These are phyloP conservation scores for Oegoconia quadripuncta DNA, from an alignment of 2,888 invertebrate species.

Conservation along the genomic window DNA sequence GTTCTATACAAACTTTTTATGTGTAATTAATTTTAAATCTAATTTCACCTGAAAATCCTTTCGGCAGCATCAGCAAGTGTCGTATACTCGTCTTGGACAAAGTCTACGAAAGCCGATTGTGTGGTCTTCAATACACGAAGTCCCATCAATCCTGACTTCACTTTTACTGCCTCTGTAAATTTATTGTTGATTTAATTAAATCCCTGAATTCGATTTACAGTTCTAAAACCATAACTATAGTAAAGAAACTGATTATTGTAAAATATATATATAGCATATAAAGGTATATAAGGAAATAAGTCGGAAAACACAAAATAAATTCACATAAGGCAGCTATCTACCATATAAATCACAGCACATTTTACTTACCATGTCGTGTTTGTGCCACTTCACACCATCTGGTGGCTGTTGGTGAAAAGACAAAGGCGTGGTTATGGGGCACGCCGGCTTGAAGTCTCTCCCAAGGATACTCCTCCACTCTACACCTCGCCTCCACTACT, in stretches of 20 bases:
- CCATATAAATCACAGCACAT: not conserved
- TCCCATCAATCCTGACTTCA: conserved; percentile 84
- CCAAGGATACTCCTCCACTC: conserved; percentile 88
- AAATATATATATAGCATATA: not conserved
- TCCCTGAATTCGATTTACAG: no score
- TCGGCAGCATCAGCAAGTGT: conserved; percentile 87
- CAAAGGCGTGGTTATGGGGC: conserved; percentile 87
- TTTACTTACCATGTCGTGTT: conserved; percentile 80
- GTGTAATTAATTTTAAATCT: no score
- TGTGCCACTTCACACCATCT: conserved; percentile 85
- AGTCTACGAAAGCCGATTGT: conserved; percentile 88
- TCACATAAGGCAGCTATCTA: not conserved
- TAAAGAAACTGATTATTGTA: not conserved
- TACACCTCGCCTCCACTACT: conserved; percentile 83
- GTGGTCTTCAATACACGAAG: conserved; percentile 89
- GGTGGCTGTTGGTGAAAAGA: conserved; percentile 82
- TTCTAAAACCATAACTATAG: not conserved
- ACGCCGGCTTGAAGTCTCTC: conserved; percentile 79
- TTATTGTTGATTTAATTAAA: no score
- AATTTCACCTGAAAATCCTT: conserved; percentile 81
- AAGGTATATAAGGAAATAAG: no score
- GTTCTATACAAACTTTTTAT: no score
- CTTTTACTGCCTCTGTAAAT: conserved; percentile 71
- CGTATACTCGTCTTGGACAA: conserved; percentile 88
- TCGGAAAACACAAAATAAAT: no score